Percentiles rank a stretch among this genome's conserved stretches.
Conservation (phyloP, 2,113 vertebrate species). For the Aythya baeri region DNA sequence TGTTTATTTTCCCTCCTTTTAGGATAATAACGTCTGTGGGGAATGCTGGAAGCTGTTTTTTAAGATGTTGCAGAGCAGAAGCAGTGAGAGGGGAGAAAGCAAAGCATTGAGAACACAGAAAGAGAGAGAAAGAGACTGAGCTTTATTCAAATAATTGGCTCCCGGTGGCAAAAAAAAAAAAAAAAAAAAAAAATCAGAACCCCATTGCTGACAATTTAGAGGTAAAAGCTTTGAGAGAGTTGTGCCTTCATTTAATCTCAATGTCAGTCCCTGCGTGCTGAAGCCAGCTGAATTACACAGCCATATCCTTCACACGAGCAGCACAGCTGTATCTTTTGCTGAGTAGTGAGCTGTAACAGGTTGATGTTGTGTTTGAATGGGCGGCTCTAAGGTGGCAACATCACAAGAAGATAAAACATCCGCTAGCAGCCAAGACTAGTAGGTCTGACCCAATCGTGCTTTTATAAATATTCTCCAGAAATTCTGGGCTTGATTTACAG, state of each 20-base stretch:
- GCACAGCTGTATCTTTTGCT: conserved; percentile 11
- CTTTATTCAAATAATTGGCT: conserved; percentile 51
- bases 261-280: background rate
- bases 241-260: conserved; percentile 25
- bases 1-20: conserved; percentile 28
- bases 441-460: background rate
- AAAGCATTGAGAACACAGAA: background rate
- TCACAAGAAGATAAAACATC: conserved; percentile 11
- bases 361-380: background rate
- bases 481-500: conserved; percentile 8
- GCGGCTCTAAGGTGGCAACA: background rate
- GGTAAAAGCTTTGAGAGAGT: conserved; percentile 37
- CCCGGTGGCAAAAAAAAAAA: background rate
- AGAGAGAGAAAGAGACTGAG: background rate
- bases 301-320: background rate
- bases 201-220: conserved; percentile 10
- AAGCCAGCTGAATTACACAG: conserved; percentile 26
- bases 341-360: background rate
- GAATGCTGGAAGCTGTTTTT: conserved; percentile 2
- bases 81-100: background rate
- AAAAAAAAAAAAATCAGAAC: background rate
- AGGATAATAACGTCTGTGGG: conserved; percentile 32
- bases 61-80: conserved; percentile 1
- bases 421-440: background rate
- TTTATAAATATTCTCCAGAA: background rate